Evolutionary conservation across 2,797 vertebrate genomes (phyloP), one percentile per base, ranked within the genome.

Genomic region (Catamblyrhynchus diadema): DNA sequence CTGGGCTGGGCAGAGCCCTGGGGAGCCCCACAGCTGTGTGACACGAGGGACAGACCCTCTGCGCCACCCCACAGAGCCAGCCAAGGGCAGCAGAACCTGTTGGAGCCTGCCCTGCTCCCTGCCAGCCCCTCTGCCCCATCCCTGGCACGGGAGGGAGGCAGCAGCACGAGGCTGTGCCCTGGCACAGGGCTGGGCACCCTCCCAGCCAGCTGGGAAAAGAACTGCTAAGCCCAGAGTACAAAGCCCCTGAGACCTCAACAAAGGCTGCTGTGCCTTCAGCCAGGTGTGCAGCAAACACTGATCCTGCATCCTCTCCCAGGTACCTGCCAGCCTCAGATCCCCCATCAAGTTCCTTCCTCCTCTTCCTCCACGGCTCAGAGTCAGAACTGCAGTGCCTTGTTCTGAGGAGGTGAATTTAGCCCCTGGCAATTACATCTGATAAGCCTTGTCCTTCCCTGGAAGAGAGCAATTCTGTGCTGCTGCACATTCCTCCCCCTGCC

Each of bases 371-470:
- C 2, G 20, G 61, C 83, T 66, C 79, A 14, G 53, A 81, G 61
- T 22, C 60, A 47, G 62, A 84, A 59, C 25, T 56, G 12, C 45
- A 64, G 73, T 4, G 62, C 81, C 66, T 12, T 19, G 4, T 41
- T 51, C 78, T 0, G 53, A 87, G 91, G 86, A 81, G 5, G 45
- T 32, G 83, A 85, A 78, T 84, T 72, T 15, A 94, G 90, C 90
- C 78, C 71, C 56, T 10, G 88, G 94, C 95, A 73, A 60, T 92
- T 67, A 33, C 62, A 70, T 53, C 78, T 70, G 71, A 80, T 80
- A 67, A 92, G 65, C 79, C 84, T 54, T 20, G 57, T 81, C 86
- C 94, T 90, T 65, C 79, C 86, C 84, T 85, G 33, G 71, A 35
- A 74, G 71, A 77, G 78, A 87, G 92, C 74, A 67, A 23, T 71